These are phyloP conservation scores for Xestia ashworthii DNA, from an alignment of 2,888 invertebrate species.

Conservation along the genomic window DNA sequence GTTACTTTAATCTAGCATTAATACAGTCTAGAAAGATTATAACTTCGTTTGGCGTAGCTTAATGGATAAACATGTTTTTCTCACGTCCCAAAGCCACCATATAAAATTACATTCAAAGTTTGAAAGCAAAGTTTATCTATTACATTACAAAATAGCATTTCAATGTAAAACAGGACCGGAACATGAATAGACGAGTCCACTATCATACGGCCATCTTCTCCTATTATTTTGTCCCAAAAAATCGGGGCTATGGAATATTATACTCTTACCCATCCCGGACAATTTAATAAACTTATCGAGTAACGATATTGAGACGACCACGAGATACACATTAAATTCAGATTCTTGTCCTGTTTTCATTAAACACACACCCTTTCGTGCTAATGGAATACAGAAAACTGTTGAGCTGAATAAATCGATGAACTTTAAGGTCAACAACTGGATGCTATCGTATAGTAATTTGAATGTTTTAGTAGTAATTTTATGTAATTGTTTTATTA, in stretches of 20 bases:
- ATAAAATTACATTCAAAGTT: conserved; percentile 34
- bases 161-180: conserved; percentile 41
- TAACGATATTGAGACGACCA: conserved; percentile 77
- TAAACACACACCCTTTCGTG: conserved; percentile 78
- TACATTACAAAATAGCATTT: conserved; percentile 44
- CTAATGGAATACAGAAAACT: conserved; percentile 66
- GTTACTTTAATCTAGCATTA: conserved; percentile 2
- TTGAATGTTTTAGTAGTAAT: background rate
- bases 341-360: conserved; percentile 82
- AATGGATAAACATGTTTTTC: conserved; percentile 14
- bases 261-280: conserved; percentile 59
- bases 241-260: conserved; percentile 69
- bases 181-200: conserved; percentile 31
- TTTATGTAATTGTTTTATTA: background rate
- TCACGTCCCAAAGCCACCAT: conserved; percentile 25
- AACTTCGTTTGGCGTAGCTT: background rate
- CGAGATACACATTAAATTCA: conserved; percentile 79
- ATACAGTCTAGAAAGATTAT: background rate
- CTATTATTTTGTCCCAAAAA: conserved; percentile 65
- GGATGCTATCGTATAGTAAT: no score
- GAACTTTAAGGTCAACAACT: background rate
- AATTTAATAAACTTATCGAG: conserved; percentile 77
- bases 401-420: conserved; percentile 59
- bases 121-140: conserved; percentile 30
- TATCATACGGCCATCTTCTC: conserved; percentile 32